Conservation (phyloP, 2,888 invertebrate species). For the Phyllotreta striolata region DNA sequence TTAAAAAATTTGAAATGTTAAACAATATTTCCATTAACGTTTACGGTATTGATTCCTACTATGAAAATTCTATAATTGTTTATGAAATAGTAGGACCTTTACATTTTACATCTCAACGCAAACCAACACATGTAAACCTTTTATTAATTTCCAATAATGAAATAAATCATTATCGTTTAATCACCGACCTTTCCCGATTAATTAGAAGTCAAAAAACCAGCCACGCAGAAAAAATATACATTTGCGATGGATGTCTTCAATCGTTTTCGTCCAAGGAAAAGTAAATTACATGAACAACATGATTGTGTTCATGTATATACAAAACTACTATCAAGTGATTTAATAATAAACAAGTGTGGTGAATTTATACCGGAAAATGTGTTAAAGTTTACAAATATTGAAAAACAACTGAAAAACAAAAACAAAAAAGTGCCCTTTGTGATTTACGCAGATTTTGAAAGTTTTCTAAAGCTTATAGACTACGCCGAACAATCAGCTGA, state of each 20-base stretch:
- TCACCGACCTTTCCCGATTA: slow-evolving; percentile 12
- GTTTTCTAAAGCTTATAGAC: too few species aligned
- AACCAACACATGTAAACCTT: slow-evolving; percentile 15
- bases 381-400: slow-evolving; percentile 11
- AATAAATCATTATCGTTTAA: slow-evolving; percentile 10
- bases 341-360: slow-evolving; percentile 17
- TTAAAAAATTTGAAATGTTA: slow-evolving; percentile 17
- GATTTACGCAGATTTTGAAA: too few species aligned
- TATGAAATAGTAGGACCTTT: slow-evolving; percentile 13
- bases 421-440: too few species aligned
- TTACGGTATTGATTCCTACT: slow-evolving; percentile 9
- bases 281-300: slow-evolving; percentile 3
- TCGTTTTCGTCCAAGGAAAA: slow-evolving; percentile 4
- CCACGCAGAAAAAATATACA: background rate
- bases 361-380: slow-evolving; percentile 14
- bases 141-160: slow-evolving; percentile 3
- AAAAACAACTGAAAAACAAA: too few species aligned
- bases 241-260: slow-evolving; percentile 17
- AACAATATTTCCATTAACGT: slow-evolving; percentile 17
- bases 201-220: slow-evolving; percentile 14
- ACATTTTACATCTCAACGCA: slow-evolving; percentile 18
- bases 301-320: slow-evolving; percentile 15
- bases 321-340: slow-evolving; percentile 11
- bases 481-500: too few species aligned
- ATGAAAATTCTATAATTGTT: slow-evolving; percentile 1